Conservation (phyloP, 2,888 invertebrate genomes). For the Rhagium mordax region DNA sequence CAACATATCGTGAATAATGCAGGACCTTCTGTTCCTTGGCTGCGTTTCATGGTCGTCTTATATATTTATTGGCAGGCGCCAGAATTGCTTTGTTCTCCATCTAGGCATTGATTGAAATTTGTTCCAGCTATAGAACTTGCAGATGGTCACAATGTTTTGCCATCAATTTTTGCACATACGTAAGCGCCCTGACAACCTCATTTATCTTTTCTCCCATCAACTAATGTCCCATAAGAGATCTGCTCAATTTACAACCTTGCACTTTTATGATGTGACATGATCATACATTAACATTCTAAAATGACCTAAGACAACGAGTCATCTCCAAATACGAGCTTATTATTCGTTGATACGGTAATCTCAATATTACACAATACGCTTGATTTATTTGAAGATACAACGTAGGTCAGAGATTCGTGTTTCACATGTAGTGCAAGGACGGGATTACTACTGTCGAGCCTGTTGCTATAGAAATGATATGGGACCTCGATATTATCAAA, state of each 20-base stretch:
- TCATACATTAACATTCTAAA: neutral
- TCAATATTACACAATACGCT: neutral
- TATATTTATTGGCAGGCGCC: no score
- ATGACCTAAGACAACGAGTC: neutral
- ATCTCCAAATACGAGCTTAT: neutral
- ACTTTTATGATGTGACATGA: neutral
- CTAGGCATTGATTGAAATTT: neutral
- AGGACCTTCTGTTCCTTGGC: neutral
- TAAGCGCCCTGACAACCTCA: neutral
- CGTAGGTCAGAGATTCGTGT: neutral
- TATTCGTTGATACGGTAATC: neutral
- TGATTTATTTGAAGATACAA: constrained; percentile 1
- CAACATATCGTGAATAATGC: neutral
- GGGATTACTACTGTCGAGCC: neutral
- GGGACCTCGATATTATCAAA: neutral
- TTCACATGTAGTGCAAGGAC: constrained; percentile 13
- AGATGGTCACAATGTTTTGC: neutral
- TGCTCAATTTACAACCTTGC: neutral
- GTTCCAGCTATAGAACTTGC: neutral
- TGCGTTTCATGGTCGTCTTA: no score
- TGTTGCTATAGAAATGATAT: neutral
- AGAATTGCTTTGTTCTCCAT: no score
- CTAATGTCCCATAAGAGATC: neutral
- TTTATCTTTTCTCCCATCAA: neutral
- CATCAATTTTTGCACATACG: neutral